phyloP scores from a whole-genome alignment of 1,140 invertebrate genomes.

The Drosophila truncata region DNA sequence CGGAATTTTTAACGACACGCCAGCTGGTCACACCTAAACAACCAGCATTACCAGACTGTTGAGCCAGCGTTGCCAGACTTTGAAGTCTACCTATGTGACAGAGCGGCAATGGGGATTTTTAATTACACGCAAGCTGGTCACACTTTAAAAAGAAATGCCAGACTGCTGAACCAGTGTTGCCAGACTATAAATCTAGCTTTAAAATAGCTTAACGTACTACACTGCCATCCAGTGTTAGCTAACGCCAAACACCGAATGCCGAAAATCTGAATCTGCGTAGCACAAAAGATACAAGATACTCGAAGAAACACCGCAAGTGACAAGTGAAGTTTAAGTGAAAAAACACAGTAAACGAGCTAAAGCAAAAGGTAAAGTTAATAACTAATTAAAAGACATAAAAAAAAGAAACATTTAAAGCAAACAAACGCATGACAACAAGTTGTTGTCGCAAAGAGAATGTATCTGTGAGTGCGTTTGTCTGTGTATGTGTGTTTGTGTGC shows the following conservation, averaged over 20 bases:
- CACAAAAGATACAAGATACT: conserved; percentile 13
- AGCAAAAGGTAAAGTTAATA: not conserved
- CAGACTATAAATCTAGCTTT: not conserved
- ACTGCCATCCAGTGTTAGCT: not conserved
- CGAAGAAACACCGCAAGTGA: not conserved
- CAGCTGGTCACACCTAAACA: too few relatives aligned
- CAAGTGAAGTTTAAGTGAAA: conserved; percentile 1
- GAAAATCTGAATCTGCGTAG: conserved; percentile 21
- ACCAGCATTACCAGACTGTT: too few relatives aligned
- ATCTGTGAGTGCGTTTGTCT: conserved; percentile 5
- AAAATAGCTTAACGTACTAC: not conserved
- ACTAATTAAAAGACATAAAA: not conserved
- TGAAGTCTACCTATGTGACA: too few relatives aligned
- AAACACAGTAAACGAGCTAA: conserved; percentile 1
- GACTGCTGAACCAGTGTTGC: too few relatives aligned
- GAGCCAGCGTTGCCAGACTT: too few relatives aligned
- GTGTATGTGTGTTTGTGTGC: conserved; percentile 3
- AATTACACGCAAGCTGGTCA: too few relatives aligned
- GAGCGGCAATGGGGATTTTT: too few relatives aligned
- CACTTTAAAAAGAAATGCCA: too few relatives aligned
- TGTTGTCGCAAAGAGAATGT: conserved; percentile 16
- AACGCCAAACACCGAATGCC: not conserved
- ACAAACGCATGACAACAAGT: conserved; percentile 19
- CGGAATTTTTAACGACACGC: too few relatives aligned
- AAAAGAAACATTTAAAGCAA: not conserved